These are phyloP conservation scores for Hydropsyche betteni DNA, from an alignment of 2,888 invertebrate genomes.

Conservation along the genomic window DNA sequence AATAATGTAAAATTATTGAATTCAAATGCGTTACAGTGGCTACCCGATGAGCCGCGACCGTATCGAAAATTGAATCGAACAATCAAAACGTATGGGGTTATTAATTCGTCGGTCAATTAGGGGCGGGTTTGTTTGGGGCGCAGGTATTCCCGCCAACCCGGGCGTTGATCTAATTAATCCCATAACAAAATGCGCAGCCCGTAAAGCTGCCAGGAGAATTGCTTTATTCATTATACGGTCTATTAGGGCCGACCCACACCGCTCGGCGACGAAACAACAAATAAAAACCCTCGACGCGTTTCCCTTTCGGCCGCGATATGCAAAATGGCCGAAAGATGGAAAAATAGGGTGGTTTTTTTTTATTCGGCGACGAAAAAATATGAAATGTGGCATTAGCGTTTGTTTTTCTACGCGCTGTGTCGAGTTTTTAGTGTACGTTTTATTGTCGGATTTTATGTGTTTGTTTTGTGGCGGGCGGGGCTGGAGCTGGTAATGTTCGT, in stretches of 20 bases:
- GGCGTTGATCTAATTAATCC: slow-evolving; percentile 41
- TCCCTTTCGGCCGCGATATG: slow-evolving; percentile 8
- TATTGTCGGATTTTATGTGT: slow-evolving; percentile 1
- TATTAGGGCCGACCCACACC: slow-evolving; percentile 32
- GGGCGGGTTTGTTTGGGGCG: slow-evolving; percentile 7
- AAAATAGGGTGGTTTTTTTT: neutral
- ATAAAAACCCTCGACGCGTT: slow-evolving; percentile 6
- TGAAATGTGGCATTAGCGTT: slow-evolving; percentile 26
- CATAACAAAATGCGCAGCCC: slow-evolving; percentile 37
- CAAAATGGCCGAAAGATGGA: slow-evolving; percentile 4
- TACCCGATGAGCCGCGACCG: neutral
- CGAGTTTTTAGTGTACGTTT: neutral
- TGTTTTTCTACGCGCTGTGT: neutral
- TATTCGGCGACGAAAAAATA: neutral
- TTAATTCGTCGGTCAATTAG: slow-evolving; percentile 32
- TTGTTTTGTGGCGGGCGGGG: neutral
- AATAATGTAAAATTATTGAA: too few relatives aligned
- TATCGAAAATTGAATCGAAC: slow-evolving; percentile 1
- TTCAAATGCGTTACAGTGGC: neutral
- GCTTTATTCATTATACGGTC: slow-evolving; percentile 44
- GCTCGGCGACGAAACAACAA: slow-evolving; percentile 32
- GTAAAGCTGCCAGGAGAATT: slow-evolving; percentile 39
- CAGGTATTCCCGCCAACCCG: neutral
- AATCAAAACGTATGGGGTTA: slow-evolving; percentile 21
- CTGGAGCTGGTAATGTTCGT: too few relatives aligned